Base-by-base conservation (phyloP, 1,140 invertebrate species). In the Copidosoma floridanum region DNA sequence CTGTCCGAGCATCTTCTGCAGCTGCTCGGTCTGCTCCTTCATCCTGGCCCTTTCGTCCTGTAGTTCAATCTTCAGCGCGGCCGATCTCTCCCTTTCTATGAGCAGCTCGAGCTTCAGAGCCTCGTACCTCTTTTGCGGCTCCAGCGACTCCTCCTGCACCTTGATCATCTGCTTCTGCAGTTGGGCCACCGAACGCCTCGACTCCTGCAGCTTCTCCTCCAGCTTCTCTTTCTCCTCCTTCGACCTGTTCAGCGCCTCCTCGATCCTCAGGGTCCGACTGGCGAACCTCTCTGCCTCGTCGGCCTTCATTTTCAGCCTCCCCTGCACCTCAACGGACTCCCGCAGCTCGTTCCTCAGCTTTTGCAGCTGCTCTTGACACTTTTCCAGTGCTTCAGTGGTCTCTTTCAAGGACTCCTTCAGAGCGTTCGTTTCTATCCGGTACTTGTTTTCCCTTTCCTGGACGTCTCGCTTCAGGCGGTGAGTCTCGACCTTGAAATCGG, bases 61-160 rank as follows among this genome's bases (percentile, higher is more conserved):
- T 12, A 71, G 40, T 58, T 79, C 77, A 8, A 66, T 51, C 16
- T 71, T 73, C 3, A 76, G 44, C 59, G 68, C 73, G 2, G 12
- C 32, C 8, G 41, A 51, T 48, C 68, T 71, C 53, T 72, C 63
- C 54, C 52, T 69, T 40, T 77, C 77, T 14, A 72, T 57, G 14
- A 71, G 64, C 47, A 79, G 52, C 51, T 77, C 73, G n/a, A 75
- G 67, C 29, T 73, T 73, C 2, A 77, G 41, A 24, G 72, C 58
- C 47, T 72, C 68, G n/a, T 74, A 72, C 11, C 69, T 68, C 46
- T 73, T 70, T 44, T 77, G 73, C 2, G 77, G 77, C 32, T 79
- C 77, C 23, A 76, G 66, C 0, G 76, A 59, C 63, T 77, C 77
- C 3, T 61, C 65, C 41, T 77, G 66, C 7, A 62, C 11, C 16